Base-by-base conservation (phyloP, 2,888 invertebrate species). In the Cosmia trapezina region DNA sequence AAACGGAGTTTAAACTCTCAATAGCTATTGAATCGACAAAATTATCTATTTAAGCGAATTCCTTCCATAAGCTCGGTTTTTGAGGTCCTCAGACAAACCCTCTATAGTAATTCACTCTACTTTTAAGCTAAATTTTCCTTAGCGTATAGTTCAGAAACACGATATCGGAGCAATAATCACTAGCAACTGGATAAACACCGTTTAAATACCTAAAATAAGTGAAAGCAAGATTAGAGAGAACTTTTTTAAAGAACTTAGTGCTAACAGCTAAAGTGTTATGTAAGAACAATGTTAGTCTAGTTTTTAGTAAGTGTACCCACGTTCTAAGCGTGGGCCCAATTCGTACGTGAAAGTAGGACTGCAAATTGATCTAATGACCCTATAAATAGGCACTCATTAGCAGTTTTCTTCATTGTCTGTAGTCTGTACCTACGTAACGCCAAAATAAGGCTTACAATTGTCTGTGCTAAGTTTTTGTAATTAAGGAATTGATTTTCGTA, bases 281-380 rank as follows among this genome's bases (percentile, higher is more conserved):
- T 69, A 47, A 60, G 14, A 22, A 12, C 17, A 54, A 47, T 51
- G 28, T 2, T 62, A 8, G 37, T 56, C 45, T 76, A 61, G 54
- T 45, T 75, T 62, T 65, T 75, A 59, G 51, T 56, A 33, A 80
- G 53, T 63, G 53, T 45, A 28, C 51, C 68, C 54, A 78, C 71
- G 78, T 57, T 56, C 14, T 9, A 33, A 14, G 37, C 68, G 63
- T 83, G 70, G 56, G 62, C 59, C 45, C 37, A 67, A 63, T 81
- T 63, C n/a, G 22, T 28, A 60, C 37, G 73, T 74, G 78, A 85
- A 85, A 84, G 81, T 81, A 33, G 75, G 37, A 59, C 70, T 66
- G 62, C 47, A 60, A 85, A 84, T 78, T 75, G 60, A 57, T 62
- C 60, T 64, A 70, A 73, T 71, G 67, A 22, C 28, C 57, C n/a